phyloP scores from a whole-genome alignment of 2,888 invertebrate genomes.

The Poecilobothrus nobilitatus region DNA sequence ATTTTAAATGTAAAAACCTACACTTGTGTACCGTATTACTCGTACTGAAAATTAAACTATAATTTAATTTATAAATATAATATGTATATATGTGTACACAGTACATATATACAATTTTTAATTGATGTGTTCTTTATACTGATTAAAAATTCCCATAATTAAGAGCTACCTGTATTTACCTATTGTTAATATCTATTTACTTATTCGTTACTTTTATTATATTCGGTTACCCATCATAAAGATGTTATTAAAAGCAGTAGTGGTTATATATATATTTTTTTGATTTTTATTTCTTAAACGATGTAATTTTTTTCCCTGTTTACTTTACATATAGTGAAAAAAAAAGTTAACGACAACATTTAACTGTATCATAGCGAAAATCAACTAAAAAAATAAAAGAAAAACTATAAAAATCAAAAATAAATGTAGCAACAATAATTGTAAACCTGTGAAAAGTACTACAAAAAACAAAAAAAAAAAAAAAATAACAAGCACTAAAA shows the following conservation, averaged over 20 bases:
- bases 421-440: too few relatives aligned
- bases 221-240: not conserved
- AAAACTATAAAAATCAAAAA: not conserved
- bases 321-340: not conserved
- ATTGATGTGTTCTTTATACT: slow-evolving; percentile 8
- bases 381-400: not conserved
- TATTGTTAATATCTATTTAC: slow-evolving; percentile 6
- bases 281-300: not conserved
- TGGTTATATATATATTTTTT: not conserved
- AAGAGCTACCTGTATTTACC: slow-evolving; percentile 7
- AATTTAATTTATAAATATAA: not conserved
- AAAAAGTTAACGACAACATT: not conserved
- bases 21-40: not conserved
- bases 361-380: slow-evolving; percentile 4
- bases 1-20: not conserved
- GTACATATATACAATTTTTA: not conserved
- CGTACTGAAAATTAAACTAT: not conserved
- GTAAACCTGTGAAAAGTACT: too few relatives aligned
- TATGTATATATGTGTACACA: too few relatives aligned
- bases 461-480: too few relatives aligned
- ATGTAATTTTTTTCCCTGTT: not conserved
- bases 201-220: not conserved
- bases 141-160: slow-evolving; percentile 10
- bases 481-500: too few relatives aligned
- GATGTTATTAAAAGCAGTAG: not conserved